Evolutionary conservation across 2,797 vertebrate genomes (phyloP).

Genomic region (Hozukius guyotensis): DNA sequence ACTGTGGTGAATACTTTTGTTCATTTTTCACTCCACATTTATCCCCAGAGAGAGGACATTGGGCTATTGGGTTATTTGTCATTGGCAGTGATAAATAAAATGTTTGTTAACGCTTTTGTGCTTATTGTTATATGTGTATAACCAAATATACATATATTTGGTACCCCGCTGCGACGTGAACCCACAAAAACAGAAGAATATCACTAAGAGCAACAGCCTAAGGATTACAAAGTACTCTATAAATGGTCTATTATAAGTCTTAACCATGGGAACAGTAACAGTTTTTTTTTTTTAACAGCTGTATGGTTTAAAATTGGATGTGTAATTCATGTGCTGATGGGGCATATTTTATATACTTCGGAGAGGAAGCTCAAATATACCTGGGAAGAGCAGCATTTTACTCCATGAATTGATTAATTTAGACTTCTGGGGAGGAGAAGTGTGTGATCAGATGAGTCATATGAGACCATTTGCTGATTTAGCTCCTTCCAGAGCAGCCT

Average conservation of each 20-base stretch:
- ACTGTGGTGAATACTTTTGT: too few species aligned
- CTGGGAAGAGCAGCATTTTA: not conserved
- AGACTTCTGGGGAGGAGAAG: not conserved
- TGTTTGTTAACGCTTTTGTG: too few species aligned
- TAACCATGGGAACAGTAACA: not conserved
- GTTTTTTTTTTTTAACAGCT: not conserved
- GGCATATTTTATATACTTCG: not conserved
- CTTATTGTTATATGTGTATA: too few species aligned
- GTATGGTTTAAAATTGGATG: not conserved
- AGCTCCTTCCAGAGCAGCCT: conserved; percentile 11
- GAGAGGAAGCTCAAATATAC: not conserved
- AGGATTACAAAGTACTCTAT: not conserved
- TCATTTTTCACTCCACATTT: too few species aligned
- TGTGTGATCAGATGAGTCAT: not conserved
- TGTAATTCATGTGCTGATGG: not conserved
- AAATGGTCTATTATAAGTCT: not conserved
- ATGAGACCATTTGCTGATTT: conserved; percentile 12
- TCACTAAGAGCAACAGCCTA: not conserved
- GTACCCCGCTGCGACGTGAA: not conserved
- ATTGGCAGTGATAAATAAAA: too few species aligned
- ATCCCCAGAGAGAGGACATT: too few species aligned
- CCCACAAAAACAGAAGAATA: not conserved
- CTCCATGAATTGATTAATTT: conserved; percentile 4
- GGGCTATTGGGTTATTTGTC: too few species aligned
- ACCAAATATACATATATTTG: too few species aligned